phyloP scores from a whole-genome alignment of 2,113 vertebrate species.

The Vireo altiloquus region DNA sequence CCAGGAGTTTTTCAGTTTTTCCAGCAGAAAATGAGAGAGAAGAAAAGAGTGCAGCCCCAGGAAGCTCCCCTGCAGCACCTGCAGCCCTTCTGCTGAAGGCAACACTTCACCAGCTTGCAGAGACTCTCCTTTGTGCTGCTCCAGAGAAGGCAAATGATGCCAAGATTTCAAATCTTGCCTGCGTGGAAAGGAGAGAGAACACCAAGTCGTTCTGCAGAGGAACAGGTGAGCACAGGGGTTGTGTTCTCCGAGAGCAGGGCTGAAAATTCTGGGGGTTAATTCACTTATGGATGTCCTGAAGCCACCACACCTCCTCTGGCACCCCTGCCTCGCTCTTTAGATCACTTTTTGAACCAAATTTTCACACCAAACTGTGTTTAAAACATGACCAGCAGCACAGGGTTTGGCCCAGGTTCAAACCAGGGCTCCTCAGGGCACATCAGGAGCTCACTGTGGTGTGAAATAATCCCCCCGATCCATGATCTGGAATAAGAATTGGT shows the following conservation, averaged over 20 bases:
- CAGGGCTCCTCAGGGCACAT: not conserved
- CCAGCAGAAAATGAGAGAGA: not conserved
- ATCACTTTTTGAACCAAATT: not conserved
- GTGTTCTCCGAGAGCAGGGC: not conserved
- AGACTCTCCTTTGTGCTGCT: not conserved
- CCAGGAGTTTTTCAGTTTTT: not conserved
- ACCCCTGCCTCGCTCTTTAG: not conserved
- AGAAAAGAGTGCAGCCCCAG: not conserved
- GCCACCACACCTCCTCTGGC: not conserved
- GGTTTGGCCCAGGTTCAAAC: not conserved
- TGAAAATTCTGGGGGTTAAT: not conserved
- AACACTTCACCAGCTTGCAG: not conserved
- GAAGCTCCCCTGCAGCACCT: not conserved
- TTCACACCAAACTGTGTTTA: not conserved
- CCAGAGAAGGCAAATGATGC: not conserved
- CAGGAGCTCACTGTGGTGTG: not conserved
- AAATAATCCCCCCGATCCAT: rapidly evolving
- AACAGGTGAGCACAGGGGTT: not conserved
- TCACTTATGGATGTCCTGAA: not conserved
- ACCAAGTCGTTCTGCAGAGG: not conserved
- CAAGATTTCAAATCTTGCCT: not conserved
- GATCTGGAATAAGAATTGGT: rapidly evolving
- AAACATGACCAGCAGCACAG: not conserved
- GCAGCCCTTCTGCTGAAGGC: not conserved
- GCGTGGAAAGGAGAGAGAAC: not conserved